phyloP scores from a whole-genome alignment of 1,140 invertebrate species.

The Platyscapa corneri region DNA sequence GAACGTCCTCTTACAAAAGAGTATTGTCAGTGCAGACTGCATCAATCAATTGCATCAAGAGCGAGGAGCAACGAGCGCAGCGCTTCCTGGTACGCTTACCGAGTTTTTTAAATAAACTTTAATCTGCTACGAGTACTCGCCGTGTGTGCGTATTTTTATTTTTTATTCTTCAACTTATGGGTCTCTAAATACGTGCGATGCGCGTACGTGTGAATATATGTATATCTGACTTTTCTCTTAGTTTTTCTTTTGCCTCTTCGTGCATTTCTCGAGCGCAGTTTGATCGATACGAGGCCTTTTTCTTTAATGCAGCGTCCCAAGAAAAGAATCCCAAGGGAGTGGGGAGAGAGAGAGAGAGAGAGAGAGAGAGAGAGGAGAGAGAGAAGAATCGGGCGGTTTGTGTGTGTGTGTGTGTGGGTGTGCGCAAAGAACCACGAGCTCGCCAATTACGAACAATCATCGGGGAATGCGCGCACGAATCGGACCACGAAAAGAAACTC shows the following conservation, averaged over 20 bases:
- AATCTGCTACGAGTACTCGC: too few species aligned
- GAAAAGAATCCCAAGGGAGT: neutral
- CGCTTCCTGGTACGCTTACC: too few species aligned
- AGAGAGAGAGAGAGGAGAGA: constrained; percentile 4
- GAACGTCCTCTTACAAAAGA: too few species aligned
- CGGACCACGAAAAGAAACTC: constrained; percentile 43
- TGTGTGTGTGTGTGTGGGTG: neutral
- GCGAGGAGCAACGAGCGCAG: too few species aligned
- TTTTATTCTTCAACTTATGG: too few species aligned
- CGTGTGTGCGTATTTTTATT: neutral
- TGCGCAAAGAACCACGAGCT: neutral
- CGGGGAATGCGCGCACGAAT: constrained; percentile 42
- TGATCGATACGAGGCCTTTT: neutral
- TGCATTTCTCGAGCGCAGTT: neutral
- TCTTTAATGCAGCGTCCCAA: neutral
- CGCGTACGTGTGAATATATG: neutral
- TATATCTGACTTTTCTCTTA: too few species aligned
- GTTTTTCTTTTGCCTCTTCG: neutral
- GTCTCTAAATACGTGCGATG: neutral
- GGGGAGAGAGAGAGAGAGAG: constrained; percentile 2
- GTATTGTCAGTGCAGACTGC: too few species aligned
- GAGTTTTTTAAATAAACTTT: too few species aligned
- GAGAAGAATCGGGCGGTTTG: too few species aligned
- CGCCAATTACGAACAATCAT: constrained; percentile 48
- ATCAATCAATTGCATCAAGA: too few species aligned